Percentiles rank a stretch among this genome's conserved stretches.
phyloP scores from a whole-genome alignment of 2,113 vertebrate species.

The Astur gentilis region DNA sequence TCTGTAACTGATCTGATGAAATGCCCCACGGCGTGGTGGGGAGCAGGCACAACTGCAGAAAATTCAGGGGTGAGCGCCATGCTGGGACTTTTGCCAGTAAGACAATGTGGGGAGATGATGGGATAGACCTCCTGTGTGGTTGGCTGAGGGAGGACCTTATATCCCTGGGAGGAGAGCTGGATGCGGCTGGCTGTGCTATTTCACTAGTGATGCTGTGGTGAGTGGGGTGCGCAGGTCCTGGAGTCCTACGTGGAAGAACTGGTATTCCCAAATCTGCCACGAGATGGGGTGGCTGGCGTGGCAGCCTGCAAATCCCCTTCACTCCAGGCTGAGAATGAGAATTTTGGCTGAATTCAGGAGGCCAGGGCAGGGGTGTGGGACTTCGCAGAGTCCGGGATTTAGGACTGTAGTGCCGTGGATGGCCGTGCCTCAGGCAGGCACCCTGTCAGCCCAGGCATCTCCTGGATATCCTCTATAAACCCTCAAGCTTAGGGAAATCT shows the following conservation, averaged over 20 bases:
- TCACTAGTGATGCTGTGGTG: accelerated
- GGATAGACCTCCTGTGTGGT: not conserved
- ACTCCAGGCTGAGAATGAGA: not conserved
- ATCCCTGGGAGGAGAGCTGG: not conserved
- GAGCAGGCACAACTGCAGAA: not conserved
- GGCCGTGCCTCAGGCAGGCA: not conserved
- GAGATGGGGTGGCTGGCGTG: not conserved
- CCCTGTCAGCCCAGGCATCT: not conserved
- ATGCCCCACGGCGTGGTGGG: accelerated
- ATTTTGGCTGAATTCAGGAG: not conserved
- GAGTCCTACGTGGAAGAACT: not conserved
- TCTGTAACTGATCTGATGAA: too few species aligned
- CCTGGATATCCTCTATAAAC: not conserved
- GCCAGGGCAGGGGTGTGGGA: not conserved
- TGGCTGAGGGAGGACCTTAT: accelerated
- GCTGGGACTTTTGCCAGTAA: not conserved
- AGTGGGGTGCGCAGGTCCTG: not conserved
- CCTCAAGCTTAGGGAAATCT: not conserved
- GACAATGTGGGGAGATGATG: not conserved
- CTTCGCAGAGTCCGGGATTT: accelerated
- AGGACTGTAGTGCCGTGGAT: not conserved
- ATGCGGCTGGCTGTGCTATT: not conserved
- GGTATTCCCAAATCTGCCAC: not conserved
- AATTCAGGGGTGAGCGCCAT: accelerated
- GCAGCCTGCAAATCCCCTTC: not conserved